phyloP scores from a whole-genome alignment of 1,140 invertebrate species.

The Temnothorax longispinosus region DNA sequence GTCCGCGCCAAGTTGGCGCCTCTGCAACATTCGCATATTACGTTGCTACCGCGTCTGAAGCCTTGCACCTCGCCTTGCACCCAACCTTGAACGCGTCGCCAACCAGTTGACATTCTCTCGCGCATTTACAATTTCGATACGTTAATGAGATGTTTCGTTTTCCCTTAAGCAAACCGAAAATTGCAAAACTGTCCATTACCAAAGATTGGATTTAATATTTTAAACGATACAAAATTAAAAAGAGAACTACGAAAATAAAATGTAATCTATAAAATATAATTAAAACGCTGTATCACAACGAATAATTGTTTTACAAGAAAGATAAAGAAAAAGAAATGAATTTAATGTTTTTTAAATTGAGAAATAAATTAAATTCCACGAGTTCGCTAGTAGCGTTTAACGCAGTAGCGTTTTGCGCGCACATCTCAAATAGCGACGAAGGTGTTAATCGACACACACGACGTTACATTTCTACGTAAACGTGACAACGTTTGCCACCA shows the following conservation, averaged over 20 bases:
- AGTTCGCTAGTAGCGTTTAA: neutral
- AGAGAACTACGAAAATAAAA: neutral
- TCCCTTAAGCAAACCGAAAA: neutral
- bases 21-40: slow-evolving; percentile 38
- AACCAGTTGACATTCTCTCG: slow-evolving; percentile 30
- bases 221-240: neutral
- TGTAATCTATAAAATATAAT: neutral
- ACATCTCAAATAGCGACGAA: neutral
- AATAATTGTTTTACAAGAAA: neutral
- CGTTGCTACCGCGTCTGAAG: neutral
- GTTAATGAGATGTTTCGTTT: slow-evolving; percentile 1
- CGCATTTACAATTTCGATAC: neutral
- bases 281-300: neutral
- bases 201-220: neutral
- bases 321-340: neutral
- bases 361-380: neutral
- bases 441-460: neutral
- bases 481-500: slow-evolving; percentile 5
- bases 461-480: neutral
- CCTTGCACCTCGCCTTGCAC: slow-evolving; percentile 25
- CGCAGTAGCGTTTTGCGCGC: neutral
- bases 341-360: neutral
- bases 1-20: slow-evolving; percentile 65
- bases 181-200: neutral
- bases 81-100: slow-evolving; percentile 57